Evolutionary conservation across 2,888 invertebrate genomes (phyloP).

Genomic region (Hylaea fasciaria): DNA sequence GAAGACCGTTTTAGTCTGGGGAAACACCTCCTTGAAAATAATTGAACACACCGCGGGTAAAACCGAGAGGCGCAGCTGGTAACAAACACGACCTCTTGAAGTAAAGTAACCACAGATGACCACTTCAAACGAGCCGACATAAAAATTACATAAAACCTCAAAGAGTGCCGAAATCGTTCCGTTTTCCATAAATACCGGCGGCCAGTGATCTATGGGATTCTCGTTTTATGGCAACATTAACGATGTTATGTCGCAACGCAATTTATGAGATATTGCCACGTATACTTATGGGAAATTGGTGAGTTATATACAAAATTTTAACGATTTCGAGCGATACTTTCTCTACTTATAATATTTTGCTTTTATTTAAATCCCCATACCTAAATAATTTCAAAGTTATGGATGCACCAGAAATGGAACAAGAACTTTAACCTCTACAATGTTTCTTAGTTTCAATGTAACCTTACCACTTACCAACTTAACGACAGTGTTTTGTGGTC

Average conservation of each 20-base stretch:
- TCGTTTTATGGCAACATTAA: slow-evolving; percentile 16
- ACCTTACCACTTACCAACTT: slow-evolving; percentile 15
- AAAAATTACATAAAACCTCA: slow-evolving; percentile 14
- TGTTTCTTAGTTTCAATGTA: no score
- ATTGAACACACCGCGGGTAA: no score
- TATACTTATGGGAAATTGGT: slow-evolving; percentile 6
- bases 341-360: no score
- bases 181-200: slow-evolving; percentile 8
- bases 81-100: no score
- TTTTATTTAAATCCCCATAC: no score
- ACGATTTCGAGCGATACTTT: no score
- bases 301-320: not conserved
- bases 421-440: no score
- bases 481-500: slow-evolving; percentile 33
- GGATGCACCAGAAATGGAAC: no score
- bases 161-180: slow-evolving; percentile 17
- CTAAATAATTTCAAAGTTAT: no score
- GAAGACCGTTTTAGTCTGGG: no score
- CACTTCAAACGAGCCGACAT: slow-evolving; percentile 8
- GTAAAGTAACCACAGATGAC: not conserved
- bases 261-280: slow-evolving; percentile 13
- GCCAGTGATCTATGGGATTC: slow-evolving; percentile 11
- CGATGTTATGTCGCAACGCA: slow-evolving; percentile 7
- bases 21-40: no score
- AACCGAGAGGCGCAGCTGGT: no score